These are phyloP conservation scores for Cistogaster globosa DNA, from an alignment of 2,888 invertebrate genomes.

Conservation along the genomic window DNA sequence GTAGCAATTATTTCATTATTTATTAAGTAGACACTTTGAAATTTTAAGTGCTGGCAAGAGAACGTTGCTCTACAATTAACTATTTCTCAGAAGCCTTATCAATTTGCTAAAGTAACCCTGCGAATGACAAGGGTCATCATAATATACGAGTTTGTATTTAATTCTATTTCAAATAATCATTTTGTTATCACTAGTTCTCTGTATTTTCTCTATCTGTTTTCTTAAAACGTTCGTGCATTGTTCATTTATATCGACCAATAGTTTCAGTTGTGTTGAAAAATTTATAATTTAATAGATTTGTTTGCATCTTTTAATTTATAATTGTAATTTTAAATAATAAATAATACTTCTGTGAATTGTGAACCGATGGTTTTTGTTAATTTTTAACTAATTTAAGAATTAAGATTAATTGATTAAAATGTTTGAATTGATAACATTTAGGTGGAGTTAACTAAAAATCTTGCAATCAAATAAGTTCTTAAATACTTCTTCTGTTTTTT, in stretches of 20 bases:
- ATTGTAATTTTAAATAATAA: not conserved
- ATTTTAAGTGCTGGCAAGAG: constrained; percentile 7
- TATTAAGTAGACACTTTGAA: constrained; percentile 3
- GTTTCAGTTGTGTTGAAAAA: not conserved
- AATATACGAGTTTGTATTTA: constrained; percentile 4
- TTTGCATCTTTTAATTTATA: not conserved
- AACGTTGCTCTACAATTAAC: constrained; percentile 9
- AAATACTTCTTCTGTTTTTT: no score
- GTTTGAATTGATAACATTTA: not conserved
- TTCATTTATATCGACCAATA: not conserved
- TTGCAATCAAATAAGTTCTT: no score
- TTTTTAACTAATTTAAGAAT: not conserved
- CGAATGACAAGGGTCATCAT: constrained; percentile 46
- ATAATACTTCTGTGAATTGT: not conserved
- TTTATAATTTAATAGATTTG: not conserved
- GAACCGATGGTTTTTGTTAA: not conserved
- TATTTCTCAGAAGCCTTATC: constrained; percentile 54
- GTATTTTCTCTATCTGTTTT: not conserved
- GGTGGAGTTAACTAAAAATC: not conserved
- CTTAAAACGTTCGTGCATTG: no score
- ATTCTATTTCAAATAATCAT: constrained; percentile 35
- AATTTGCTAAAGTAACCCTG: constrained; percentile 41
- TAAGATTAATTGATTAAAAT: no score
- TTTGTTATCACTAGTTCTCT: constrained; percentile 28
- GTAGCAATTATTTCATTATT: not conserved